Conservation (phyloP, 2,888 invertebrate genomes). For the Fabriciana adippe region DNA sequence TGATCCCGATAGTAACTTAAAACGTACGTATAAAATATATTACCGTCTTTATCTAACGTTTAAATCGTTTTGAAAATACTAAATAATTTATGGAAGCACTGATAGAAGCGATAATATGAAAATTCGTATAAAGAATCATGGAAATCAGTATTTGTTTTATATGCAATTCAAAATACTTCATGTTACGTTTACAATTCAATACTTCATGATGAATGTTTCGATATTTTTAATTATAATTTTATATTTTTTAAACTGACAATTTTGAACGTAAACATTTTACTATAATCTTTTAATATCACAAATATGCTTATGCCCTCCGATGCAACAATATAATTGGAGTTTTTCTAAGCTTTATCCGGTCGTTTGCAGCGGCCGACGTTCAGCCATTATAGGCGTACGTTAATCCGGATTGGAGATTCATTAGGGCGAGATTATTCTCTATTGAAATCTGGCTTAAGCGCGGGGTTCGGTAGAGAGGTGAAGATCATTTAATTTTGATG, state of each 20-base stretch:
- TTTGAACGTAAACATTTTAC: not conserved
- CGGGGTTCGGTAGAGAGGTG: conserved; percentile 49
- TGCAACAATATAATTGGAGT: conserved; percentile 64
- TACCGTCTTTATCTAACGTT: not conserved
- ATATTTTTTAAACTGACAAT: not conserved
- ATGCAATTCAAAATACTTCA: no score
- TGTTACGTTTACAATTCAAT: no score
- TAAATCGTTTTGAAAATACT: not conserved
- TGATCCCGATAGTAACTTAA: not conserved
- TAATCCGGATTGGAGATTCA: conserved; percentile 83
- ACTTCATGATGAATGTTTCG: no score
- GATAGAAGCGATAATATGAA: not conserved
- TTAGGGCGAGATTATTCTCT: conserved; percentile 82
- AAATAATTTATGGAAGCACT: not conserved
- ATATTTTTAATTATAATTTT: no score
- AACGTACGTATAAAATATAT: not conserved
- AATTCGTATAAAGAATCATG: not conserved
- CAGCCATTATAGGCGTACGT: conserved; percentile 68
- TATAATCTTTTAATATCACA: conserved; percentile 17
- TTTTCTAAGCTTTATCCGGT: conserved; percentile 69
- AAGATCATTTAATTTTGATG: conserved; percentile 34
- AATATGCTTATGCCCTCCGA: conserved; percentile 41
- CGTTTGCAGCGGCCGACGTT: conserved; percentile 68
- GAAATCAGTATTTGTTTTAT: not conserved
- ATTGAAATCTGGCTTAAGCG: conserved; percentile 80